These are phyloP conservation scores for Gallinago media DNA, from an alignment of 2,113 vertebrate species.

Conservation along the genomic window DNA sequence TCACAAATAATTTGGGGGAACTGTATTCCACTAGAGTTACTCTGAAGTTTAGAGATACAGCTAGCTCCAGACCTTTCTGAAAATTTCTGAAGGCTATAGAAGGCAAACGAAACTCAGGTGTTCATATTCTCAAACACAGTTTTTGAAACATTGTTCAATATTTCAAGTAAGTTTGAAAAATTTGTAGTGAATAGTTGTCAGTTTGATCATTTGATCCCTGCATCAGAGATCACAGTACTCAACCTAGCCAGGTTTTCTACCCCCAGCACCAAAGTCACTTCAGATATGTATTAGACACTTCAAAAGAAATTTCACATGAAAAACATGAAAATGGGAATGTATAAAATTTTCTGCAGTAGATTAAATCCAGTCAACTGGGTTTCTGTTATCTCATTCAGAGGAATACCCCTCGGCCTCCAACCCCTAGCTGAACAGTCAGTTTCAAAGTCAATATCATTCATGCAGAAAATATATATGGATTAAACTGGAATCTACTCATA, in stretches of 20 bases:
- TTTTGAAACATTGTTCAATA: not conserved
- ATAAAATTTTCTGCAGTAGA: not conserved
- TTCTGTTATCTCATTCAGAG: not conserved
- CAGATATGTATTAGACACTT: not conserved
- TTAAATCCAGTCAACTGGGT: not conserved
- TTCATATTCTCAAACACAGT: not conserved
- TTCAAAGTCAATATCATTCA: not conserved
- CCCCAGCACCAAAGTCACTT: not conserved
- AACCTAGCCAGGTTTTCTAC: not conserved
- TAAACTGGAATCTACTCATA: not conserved
- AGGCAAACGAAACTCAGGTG: not conserved
- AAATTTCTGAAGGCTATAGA: not conserved
- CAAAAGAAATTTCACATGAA: not conserved
- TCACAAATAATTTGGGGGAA: not conserved
- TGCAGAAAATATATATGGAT: not conserved
- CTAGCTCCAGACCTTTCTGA: not conserved
- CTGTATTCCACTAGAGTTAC: not conserved
- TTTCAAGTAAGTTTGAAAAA: not conserved
- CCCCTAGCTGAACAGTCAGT: not conserved
- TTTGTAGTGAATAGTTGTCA: not conserved
- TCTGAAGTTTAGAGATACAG: not conserved
- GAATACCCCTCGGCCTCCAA: rapidly evolving
- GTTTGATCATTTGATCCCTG: not conserved
- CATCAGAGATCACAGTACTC: not conserved
- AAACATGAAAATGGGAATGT: not conserved